Evolutionary conservation across 2,888 invertebrate genomes (phyloP), one percentile per base, ranked within the genome.

Genomic region (Dastarcus helophoroides): DNA sequence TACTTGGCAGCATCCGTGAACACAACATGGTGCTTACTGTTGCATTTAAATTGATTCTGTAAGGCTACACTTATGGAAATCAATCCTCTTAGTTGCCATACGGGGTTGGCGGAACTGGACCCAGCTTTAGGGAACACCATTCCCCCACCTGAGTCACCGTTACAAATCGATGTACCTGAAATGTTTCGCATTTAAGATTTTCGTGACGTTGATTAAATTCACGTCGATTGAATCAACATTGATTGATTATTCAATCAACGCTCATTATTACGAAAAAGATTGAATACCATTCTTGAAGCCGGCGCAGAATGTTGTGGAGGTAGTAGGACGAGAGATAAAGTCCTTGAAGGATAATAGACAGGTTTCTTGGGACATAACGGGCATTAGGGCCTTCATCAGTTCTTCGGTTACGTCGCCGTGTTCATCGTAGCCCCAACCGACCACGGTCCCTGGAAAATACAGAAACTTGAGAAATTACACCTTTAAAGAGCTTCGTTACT

Each of bases 1-100:
- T 70, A 65, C 48, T 71, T 69, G 4, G 71, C 70, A 12, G 69
- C 53, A 39, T 75, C 75, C 0, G 73, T 73, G 44, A 75, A 73
- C 4, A 74, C 67, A 12, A 71, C 68, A 51, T 71, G 74, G 41
- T 74, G 70, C 0, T 63, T 59, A 0, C 71, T 65, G 41, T 75
- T 73, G 41, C 75, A 75, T 5, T 69, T 54, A 42, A 65, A 64
- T 39, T 69, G 67, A 47, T 68, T 68, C 43, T 71, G 69, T 13
- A 68, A 49, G 0, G 71, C 71, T 2, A 72, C 71, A 0, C 71
- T 69, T 1, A 72, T 55, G 1, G 72, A 72, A 2, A 73, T 71
- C n/a, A 74, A 47, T 0, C 73, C 73, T 22, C 56, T 41, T 10
- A 60, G 40, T 24, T 58, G 55, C 56, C 58, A 57, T 1, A 51